phyloP scores from a whole-genome alignment of 2,888 invertebrate species.

The Criorhina ranunculi region DNA sequence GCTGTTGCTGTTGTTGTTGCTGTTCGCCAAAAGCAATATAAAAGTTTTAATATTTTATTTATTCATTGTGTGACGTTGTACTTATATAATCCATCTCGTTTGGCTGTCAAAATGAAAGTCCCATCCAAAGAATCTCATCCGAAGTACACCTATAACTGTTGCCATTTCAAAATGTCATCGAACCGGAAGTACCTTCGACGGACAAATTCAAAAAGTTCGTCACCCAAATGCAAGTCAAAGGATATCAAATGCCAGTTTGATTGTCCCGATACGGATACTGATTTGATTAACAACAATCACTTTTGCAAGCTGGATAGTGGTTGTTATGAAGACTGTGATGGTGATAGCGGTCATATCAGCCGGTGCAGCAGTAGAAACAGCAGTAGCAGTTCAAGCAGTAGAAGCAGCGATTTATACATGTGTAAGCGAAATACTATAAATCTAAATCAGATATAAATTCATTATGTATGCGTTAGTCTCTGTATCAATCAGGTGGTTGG shows the following conservation, averaged over 20 bases:
- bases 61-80: slow-evolving; percentile 45
- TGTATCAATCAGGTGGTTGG: slow-evolving; percentile 49
- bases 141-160: slow-evolving; percentile 61
- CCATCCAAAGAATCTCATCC: slow-evolving; percentile 63
- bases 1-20: no score
- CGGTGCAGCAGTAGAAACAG: slow-evolving; percentile 68
- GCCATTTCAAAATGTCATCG: slow-evolving; percentile 47
- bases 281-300: slow-evolving; percentile 55
- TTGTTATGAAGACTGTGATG: slow-evolving; percentile 54
- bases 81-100: slow-evolving; percentile 58
- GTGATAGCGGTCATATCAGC: slow-evolving; percentile 69
- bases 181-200: slow-evolving; percentile 58
- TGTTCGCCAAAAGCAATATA: slow-evolving; percentile 18
- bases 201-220: slow-evolving; percentile 44
- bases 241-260: slow-evolving; percentile 49
- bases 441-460: slow-evolving; percentile 39
- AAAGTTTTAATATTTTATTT: slow-evolving; percentile 23
- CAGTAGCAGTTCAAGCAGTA: slow-evolving; percentile 54
- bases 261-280: slow-evolving; percentile 58
- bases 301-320: slow-evolving; percentile 48
- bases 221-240: slow-evolving; percentile 44
- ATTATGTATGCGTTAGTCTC: slow-evolving; percentile 30
- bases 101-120: slow-evolving; percentile 68
- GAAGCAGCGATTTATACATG: slow-evolving; percentile 67
- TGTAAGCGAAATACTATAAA: slow-evolving; percentile 67